Base-by-base conservation (phyloP, 2,888 invertebrate species). In the Timema podura region DNA sequence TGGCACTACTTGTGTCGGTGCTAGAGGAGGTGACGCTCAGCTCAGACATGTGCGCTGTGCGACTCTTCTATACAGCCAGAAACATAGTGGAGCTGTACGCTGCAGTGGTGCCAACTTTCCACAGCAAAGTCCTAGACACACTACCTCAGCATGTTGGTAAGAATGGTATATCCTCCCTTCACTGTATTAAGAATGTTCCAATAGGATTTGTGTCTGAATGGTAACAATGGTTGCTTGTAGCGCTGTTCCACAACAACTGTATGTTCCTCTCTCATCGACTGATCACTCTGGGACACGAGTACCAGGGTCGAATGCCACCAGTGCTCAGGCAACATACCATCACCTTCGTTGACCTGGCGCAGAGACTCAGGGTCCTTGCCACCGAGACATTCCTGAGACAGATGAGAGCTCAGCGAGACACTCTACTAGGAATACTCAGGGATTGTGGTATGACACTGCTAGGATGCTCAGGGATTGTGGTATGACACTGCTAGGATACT, bases 201-300 rank as follows among this genome's bases (percentile, higher is more conserved):
- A 30, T 30, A 30, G 30, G 30, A 30, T 30, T 30, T 30, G 30
- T 30, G 30, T 30, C 30, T 30, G 30, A 30, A 30, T 30, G 30
- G 30, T 30, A 30, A 30, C 30, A 30, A 30, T 30, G 30, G 30
- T 30, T 30, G 30, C 3, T 83, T 83, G 57, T 81, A 89, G 95
- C 92, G 7, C 79, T 95, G 46, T 92, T 92, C 78, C 90, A 96
- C 82, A 97, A 97, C 83, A 96, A 97, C 81, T 95, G 95, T 79
- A 89, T 92, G 88, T 96, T 89, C 78, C 83, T 97, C 11, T 88
- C 92, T 0, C 91, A 95, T 81, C 86, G 89, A 76, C 82, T 92
- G 69, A 84, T 87, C 69, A 86, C 87, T 0, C 82, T 92, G 76
- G 89, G 88, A 0, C 85, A 87, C 76, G 87, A 87, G 78, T 93